Evolutionary conservation across 2,113 vertebrate species (phyloP), one percentile per base, ranked within the genome.

Genomic region (Synodontis membranacea): DNA sequence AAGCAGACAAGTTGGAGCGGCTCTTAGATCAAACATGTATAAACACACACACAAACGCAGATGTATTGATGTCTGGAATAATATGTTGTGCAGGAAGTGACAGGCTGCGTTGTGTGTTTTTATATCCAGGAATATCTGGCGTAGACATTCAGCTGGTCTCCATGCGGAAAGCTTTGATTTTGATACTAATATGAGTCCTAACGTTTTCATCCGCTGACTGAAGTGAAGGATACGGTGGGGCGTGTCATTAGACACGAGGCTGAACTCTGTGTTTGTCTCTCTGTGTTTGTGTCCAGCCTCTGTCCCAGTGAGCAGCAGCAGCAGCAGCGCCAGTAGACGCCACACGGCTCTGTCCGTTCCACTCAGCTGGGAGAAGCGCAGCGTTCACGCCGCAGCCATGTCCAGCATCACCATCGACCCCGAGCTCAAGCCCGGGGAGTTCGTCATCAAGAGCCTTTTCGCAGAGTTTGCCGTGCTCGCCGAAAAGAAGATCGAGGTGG

Each of bases 401-500:
- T 99, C 98, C 91, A 98, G 95, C 94, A 97, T 99, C 94, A 99
- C 97, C 83, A 96, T 99, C 92, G 98, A 99, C 96, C 98, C 98
- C 84, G 98, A 99, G 95, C 96, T 98, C 91, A 99, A 99, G 93
- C 98, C 98, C 68, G 98, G 98, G 89, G 98, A 99, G 94, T 99
- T 98, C 91, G 98, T 99, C 96, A 99, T 99, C 96, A 99, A 99
- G 95, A 99, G 97, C 92, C 96, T 99, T 82, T 99, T 99, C 31
- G 97, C 98, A 34, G 98, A 99, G 93, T 99, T 99, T 90, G 97
- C 98, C 89, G 94, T 99, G 93, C 97, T 99, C 89, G 97, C 98
- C 80, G 98, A 99, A 96, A 99, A 99, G 95, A 99, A 99, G 96
- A 99, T 99, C 88, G 98, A 99, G 95, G 96, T 99, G 95, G 98